Conservation (phyloP, 2,888 invertebrate species). For the Azorinus chamasolen region DNA sequence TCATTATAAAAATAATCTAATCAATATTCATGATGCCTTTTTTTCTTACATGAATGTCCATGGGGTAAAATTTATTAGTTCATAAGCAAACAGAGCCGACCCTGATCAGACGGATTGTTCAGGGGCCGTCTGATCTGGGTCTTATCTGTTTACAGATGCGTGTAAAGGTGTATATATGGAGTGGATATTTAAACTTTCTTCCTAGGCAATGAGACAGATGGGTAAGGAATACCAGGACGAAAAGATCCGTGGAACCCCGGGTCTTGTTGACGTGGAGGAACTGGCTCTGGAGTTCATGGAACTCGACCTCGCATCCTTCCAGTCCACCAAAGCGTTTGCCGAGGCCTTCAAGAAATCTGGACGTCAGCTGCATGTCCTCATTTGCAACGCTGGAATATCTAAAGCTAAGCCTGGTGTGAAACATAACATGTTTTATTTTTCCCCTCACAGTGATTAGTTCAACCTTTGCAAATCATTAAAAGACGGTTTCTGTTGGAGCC, state of each 20-base stretch:
- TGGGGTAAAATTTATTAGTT: too few species aligned
- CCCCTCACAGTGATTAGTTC: not conserved
- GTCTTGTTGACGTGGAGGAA: slow-evolving; percentile 44
- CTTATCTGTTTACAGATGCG: too few species aligned
- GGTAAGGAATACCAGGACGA: slow-evolving; percentile 60
- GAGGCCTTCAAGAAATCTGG: slow-evolving; percentile 61
- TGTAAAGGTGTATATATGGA: too few species aligned
- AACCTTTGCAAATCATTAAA: not conserved
- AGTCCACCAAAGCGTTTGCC: slow-evolving; percentile 63
- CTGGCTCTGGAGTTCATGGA: slow-evolving; percentile 64
- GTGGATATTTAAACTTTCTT: too few species aligned
- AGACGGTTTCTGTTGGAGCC: not conserved
- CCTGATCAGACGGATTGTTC: too few species aligned
- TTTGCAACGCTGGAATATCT: slow-evolving; percentile 67
- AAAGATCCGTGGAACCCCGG: slow-evolving; percentile 42
- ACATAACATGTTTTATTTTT: too few species aligned
- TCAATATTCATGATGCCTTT: too few species aligned
- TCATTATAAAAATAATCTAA: too few species aligned
- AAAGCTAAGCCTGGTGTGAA: slow-evolving; percentile 48
- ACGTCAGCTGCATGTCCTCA: slow-evolving; percentile 55
- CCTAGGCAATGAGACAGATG: slow-evolving; percentile 63
- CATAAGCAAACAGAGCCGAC: too few species aligned
- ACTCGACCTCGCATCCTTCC: slow-evolving; percentile 66
- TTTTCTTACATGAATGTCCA: too few species aligned
- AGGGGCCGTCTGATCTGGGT: too few species aligned